Base-by-base conservation (phyloP, 2,888 invertebrate genomes). In the Macrophya annulata region DNA sequence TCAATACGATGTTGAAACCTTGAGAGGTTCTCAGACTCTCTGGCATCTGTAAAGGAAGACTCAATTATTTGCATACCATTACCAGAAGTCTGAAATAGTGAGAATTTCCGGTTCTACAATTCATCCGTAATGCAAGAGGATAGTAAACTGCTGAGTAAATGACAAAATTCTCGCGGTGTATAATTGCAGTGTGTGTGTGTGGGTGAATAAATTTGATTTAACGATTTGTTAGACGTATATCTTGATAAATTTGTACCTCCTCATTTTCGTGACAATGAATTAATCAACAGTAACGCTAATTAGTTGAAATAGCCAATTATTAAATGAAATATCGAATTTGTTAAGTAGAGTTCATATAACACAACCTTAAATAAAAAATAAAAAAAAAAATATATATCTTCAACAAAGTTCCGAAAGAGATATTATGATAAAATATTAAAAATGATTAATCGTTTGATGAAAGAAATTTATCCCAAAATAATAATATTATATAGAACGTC, bases 41-140 rank as follows among this genome's bases (percentile, higher is more conserved):
- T 10, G 17, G 43, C 77, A 77, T 77, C 77, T 51, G 51, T 17
- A 37, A 55, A 55, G 77, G 55, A 77, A 51, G 55, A 51, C 55
- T 77, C 77, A 77, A 77, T 77, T 77, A 77, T 77, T 77, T 37
- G 77, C 77, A 77, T 77, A 25, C 55, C 77, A 77, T 77, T 48
- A 76, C 21, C 48, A 48, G 1, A 9, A 37, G 71, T 31, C 48
- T 15, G 25, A 48, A 76, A 76, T 25, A 76, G 76, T 71, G 71
- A 6, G 40, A 48, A 48, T 10, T 10, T n/a, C 25, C 9, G 48
- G 25, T 48, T n/a, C 76, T n/a, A 10, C 62, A 21, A 21, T 62
- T 62, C 25, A 25, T 25, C 25, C 12, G 25, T 62, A 10, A 62
- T 25, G 25, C 62, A 62, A 21, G 25, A 21, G 62, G 62, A 21